phyloP scores from a whole-genome alignment of 2,888 invertebrate genomes.

The Colletes collaris region DNA sequence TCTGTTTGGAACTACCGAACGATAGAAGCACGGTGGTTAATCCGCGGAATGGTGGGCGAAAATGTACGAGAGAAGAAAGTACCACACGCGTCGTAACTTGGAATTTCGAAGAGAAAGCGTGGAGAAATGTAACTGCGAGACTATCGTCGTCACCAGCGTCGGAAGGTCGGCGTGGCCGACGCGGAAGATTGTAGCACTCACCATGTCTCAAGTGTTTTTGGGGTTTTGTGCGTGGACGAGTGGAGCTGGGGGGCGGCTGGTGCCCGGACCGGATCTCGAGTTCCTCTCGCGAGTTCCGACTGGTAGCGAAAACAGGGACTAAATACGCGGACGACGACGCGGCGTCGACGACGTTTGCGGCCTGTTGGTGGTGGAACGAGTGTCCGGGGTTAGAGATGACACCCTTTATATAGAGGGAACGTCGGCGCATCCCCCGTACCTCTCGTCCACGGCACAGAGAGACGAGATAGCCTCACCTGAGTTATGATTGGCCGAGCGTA shows the following conservation, averaged over 20 bases:
- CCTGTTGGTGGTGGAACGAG: conserved; percentile 74
- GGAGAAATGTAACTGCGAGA: no score
- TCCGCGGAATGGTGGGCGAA: no score
- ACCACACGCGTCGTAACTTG: no score
- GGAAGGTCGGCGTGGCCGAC: not conserved
- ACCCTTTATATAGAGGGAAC: conserved; percentile 79
- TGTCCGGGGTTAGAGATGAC: conserved; percentile 78
- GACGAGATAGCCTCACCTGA: conserved; percentile 75
- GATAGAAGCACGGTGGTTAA: no score
- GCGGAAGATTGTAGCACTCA: conserved; percentile 43
- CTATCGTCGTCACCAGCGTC: no score
- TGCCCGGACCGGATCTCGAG: not conserved
- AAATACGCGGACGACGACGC: conserved; percentile 13
- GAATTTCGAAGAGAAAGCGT: no score
- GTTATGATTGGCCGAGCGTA: conserved; percentile 78
- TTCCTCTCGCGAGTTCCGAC: conserved; percentile 20
- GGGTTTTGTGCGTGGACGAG: not conserved
- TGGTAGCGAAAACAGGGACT: not conserved
- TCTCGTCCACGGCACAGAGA: conserved; percentile 32
- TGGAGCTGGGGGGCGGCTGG: not conserved
- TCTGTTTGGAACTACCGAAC: no score
- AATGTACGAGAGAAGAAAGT: no score
- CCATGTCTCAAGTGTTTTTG: conserved; percentile 42
- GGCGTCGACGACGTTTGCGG: conserved; percentile 44
- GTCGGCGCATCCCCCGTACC: conserved; percentile 75